phyloP scores from a whole-genome alignment of 2,113 vertebrate species.

The Sphaerodactylus townsendi region DNA sequence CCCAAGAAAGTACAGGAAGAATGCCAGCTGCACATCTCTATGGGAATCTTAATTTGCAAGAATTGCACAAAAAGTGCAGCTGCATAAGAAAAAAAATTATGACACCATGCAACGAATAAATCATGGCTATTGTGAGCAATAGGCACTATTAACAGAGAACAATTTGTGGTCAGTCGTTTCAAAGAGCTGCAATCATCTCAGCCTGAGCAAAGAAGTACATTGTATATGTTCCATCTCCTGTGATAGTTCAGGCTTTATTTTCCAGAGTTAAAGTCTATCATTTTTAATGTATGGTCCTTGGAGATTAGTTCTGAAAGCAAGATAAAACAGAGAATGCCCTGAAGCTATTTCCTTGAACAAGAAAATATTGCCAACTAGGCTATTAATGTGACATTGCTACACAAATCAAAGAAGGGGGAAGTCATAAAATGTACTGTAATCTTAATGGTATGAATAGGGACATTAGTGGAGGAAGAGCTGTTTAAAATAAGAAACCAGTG shows the following conservation, averaged over 20 bases:
- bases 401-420: not conserved
- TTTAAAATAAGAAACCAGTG: not conserved
- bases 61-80: not conserved
- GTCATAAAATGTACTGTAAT: constrained; percentile 9
- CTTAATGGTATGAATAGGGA: not conserved
- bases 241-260: not conserved
- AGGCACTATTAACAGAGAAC: not conserved
- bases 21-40: not conserved
- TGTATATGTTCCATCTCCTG: not conserved
- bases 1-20: not conserved
- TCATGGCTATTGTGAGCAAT: not conserved
- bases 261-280: not conserved
- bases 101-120: not conserved
- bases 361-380: not conserved
- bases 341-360: not conserved
- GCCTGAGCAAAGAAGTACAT: not conserved
- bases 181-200: not conserved
- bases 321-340: not conserved
- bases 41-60: not conserved
- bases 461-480: not conserved
- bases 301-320: not conserved
- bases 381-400: not conserved
- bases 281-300: not conserved
- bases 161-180: not conserved
- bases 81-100: not conserved